These are phyloP conservation scores for Xanthia togata DNA, from an alignment of 2,888 invertebrate genomes.

Conservation along the genomic window DNA sequence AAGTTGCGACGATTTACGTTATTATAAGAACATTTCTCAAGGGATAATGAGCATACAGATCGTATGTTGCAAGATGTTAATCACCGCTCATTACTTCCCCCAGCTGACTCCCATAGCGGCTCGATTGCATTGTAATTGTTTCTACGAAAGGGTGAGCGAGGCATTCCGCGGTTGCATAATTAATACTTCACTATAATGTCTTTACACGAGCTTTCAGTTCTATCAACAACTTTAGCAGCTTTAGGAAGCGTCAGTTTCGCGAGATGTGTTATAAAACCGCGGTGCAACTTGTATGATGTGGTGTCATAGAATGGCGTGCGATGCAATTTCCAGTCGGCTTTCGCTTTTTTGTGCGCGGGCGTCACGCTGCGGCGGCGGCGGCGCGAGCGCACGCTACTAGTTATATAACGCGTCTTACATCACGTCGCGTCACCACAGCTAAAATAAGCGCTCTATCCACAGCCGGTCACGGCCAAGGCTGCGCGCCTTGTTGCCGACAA, in stretches of 20 bases:
- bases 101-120: conserved; percentile 67
- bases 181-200: conserved; percentile 42
- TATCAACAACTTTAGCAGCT: conserved; percentile 22
- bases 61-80: conserved; percentile 71
- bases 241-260: conserved; percentile 10
- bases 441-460: conserved; percentile 88
- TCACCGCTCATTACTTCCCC: conserved; percentile 72
- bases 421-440: conserved; percentile 87
- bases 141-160: conserved; percentile 67
- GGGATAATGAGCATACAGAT: conserved; percentile 69
- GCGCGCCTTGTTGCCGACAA: conserved; percentile 84
- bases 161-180: conserved; percentile 59
- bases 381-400: conserved; percentile 78
- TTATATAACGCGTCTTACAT: conserved; percentile 87
- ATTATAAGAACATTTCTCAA: conserved; percentile 62
- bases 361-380: conserved; percentile 71
- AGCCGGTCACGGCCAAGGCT: conserved; percentile 90
- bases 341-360: conserved; percentile 83
- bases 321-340: conserved; percentile 85
- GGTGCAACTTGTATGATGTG: conserved; percentile 58
- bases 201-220: conserved; percentile 31
- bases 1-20: conserved; percentile 46
- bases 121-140: conserved; percentile 73
- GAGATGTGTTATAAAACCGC: conserved; percentile 38
- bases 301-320: conserved; percentile 64